These are phyloP conservation scores for Neelides folsomi DNA, from an alignment of 2,888 invertebrate species.

Conservation along the genomic window DNA sequence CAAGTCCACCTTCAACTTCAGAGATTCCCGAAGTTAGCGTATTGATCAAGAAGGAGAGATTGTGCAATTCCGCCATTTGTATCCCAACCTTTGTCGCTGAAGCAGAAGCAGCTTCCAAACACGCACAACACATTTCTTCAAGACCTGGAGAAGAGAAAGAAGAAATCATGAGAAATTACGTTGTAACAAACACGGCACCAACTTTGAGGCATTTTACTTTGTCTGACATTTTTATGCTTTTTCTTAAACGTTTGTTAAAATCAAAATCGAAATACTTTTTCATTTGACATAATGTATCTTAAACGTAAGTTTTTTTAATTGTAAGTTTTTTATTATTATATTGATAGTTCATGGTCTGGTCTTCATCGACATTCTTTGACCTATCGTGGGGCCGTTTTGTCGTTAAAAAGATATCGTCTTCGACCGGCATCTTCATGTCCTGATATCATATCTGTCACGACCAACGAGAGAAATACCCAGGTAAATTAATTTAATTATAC, in stretches of 20 bases:
- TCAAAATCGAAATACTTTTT: too few species aligned
- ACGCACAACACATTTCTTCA: neutral
- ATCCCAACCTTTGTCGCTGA: constrained; percentile 64
- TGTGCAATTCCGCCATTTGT: constrained; percentile 67
- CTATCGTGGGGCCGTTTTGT: constrained; percentile 72
- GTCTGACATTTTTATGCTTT: too few species aligned
- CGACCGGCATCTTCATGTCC: constrained; percentile 72
- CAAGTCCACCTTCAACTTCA: neutral
- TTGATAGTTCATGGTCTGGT: constrained; percentile 21
- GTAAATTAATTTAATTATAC: constrained; percentile 15
- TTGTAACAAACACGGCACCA: constrained; percentile 12
- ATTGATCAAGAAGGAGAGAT: constrained; percentile 37
- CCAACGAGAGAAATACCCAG: constrained; percentile 24
- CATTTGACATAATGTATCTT: too few species aligned
- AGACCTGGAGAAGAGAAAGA: constrained; percentile 2
- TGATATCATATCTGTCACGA: constrained; percentile 47
- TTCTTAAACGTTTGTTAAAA: too few species aligned
- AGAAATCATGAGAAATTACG: constrained; percentile 14
- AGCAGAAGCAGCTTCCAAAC: constrained; percentile 15
- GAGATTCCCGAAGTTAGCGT: constrained; percentile 4
- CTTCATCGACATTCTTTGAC: constrained; percentile 55
- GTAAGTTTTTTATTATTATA: neutral
- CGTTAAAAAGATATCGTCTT: constrained; percentile 63
- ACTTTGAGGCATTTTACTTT: neutral
- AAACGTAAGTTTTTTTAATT: too few species aligned